Percentiles rank a stretch among this genome's conserved stretches.
Conservation (phyloP, 2,797 vertebrate genomes). For the Diplodus sargus region DNA sequence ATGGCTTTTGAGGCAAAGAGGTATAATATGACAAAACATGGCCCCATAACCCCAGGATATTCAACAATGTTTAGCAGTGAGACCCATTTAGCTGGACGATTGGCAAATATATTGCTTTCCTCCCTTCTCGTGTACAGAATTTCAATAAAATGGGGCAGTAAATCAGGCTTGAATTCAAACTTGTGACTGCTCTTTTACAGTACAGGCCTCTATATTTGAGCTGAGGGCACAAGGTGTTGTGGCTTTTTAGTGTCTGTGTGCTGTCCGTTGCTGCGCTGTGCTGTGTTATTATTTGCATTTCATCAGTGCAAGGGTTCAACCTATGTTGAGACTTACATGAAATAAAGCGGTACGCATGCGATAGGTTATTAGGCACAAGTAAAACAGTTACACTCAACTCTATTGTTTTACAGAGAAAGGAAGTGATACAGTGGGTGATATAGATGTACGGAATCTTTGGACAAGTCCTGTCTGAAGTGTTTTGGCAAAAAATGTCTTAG, state of each 20-base stretch:
- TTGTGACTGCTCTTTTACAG: slow-evolving; percentile 48
- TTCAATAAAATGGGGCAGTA: slow-evolving; percentile 78
- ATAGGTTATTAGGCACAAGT: neutral
- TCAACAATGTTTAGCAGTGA: slow-evolving; percentile 83
- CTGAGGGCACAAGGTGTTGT: neutral
- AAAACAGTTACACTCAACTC: neutral
- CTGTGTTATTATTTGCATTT: slow-evolving; percentile 5
- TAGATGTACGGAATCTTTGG: neutral
- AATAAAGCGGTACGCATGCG: neutral
- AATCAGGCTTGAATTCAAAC: slow-evolving; percentile 75
- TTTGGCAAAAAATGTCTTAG: neutral
- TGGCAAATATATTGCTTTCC: slow-evolving; percentile 79
- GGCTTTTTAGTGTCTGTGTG: neutral
- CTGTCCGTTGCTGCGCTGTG: neutral
- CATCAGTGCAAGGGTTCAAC: neutral
- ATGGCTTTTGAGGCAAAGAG: slow-evolving; percentile 94
- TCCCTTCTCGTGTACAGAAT: slow-evolving; percentile 76
- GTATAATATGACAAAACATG: slow-evolving; percentile 94
- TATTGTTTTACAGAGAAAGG: neutral
- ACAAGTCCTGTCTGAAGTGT: slow-evolving; percentile 1
- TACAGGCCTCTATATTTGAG: slow-evolving; percentile 31
- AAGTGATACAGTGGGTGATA: neutral
- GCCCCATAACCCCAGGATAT: slow-evolving; percentile 92
- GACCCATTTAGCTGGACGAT: slow-evolving; percentile 77
- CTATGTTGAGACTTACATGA: neutral